These are phyloP conservation scores for Chelonus formosanus DNA, from an alignment of 2,888 invertebrate genomes.

Conservation along the genomic window DNA sequence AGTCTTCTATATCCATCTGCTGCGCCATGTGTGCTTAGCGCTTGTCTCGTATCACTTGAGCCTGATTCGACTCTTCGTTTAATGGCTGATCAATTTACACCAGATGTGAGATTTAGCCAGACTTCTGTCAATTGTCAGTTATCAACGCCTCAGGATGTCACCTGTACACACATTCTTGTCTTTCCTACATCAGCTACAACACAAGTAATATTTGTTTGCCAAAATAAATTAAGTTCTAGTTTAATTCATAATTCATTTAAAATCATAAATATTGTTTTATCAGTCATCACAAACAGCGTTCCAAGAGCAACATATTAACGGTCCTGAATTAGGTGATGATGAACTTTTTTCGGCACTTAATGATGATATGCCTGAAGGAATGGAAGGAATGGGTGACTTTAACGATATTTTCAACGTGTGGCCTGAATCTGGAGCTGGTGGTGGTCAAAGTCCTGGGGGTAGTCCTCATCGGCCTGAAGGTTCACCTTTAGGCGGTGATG, in stretches of 20 bases:
- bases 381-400: conserved; percentile 77
- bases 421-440: conserved; percentile 70
- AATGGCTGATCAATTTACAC: conserved; percentile 94
- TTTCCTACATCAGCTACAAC: conserved; percentile 97
- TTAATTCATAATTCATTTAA: conserved; percentile 2
- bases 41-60: conserved; percentile 97
- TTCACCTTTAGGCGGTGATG: conserved; percentile 61
- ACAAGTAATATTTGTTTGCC: conserved; percentile 70
- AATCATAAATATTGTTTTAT: conserved; percentile 37
- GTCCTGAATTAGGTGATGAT: conserved; percentile 74
- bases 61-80: conserved; percentile 84
- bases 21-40: conserved; percentile 92
- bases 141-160: conserved; percentile 95
- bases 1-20: conserved; percentile 81
- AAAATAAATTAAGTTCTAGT: background rate
- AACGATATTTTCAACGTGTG: conserved; percentile 81
- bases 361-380: conserved; percentile 73
- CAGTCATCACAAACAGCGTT: conserved; percentile 78
- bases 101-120: conserved; percentile 91
- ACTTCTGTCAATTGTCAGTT: conserved; percentile 88
- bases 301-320: conserved; percentile 74
- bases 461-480: conserved; percentile 67
- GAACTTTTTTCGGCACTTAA: conserved; percentile 73
- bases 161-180: conserved; percentile 97
- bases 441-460: conserved; percentile 70